Evolutionary conservation across 2,888 invertebrate genomes (phyloP).

Genomic region (Parapristionchus giblindavisi): DNA sequence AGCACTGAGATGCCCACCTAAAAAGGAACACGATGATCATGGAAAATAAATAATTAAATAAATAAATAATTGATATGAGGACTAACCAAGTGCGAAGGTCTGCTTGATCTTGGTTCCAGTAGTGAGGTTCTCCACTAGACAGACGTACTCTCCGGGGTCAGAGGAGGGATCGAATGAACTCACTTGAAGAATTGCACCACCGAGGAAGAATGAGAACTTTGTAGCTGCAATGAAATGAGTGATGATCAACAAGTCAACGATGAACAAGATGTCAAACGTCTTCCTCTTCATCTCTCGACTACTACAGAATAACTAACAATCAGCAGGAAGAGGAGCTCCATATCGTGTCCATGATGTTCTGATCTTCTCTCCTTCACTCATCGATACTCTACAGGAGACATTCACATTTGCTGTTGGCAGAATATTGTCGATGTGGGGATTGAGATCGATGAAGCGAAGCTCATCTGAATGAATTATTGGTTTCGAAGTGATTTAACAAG

Average conservation of each 20-base stretch:
- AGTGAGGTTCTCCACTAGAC: slow-evolving; percentile 42
- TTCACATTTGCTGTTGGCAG: slow-evolving; percentile 50
- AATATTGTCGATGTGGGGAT: slow-evolving; percentile 45
- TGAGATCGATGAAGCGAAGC: slow-evolving; percentile 51
- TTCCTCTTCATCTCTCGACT: neutral
- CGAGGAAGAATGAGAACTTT: slow-evolving; percentile 46
- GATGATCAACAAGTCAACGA: neutral
- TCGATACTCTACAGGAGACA: slow-evolving; percentile 45
- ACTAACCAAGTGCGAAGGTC: slow-evolving; percentile 14
- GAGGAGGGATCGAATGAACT: slow-evolving; percentile 47
- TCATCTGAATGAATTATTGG: slow-evolving; percentile 47
- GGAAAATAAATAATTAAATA: neutral
- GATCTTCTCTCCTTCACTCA: slow-evolving; percentile 42
- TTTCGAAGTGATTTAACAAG: neutral
- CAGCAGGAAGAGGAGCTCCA: slow-evolving; percentile 42
- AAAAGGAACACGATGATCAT: neutral
- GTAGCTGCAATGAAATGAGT: slow-evolving; percentile 15
- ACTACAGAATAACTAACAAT: slow-evolving; percentile 17
- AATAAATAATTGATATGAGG: neutral
- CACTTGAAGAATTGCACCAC: slow-evolving; percentile 50
- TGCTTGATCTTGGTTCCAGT: slow-evolving; percentile 27
- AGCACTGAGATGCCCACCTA: slow-evolving; percentile 41
- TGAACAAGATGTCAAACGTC: neutral
- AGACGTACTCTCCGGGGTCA: slow-evolving; percentile 53
- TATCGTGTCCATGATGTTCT: slow-evolving; percentile 50